Evolutionary conservation across 2,888 invertebrate species (phyloP), one percentile per base, ranked within the genome.

Genomic region (Lasius fuliginosus): DNA sequence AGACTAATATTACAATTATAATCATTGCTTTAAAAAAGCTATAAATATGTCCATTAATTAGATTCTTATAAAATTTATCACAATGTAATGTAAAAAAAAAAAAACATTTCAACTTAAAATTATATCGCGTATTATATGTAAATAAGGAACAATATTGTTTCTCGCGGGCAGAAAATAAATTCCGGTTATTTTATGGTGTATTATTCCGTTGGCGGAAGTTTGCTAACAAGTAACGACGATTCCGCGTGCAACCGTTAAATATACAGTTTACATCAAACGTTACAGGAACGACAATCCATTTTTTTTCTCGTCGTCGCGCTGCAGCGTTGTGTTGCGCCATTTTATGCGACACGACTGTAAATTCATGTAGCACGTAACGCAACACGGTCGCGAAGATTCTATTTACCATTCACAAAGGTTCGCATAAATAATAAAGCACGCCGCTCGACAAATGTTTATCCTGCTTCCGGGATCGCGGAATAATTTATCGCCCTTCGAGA

Each of bases 371-470:
- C 27, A 67, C 12, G 56, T 56, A 42, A 42, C 27, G 65, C 65
- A 65, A 58, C 30, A 42, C n/a, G 42, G n/a, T 40, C 76, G 77
- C n/a, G 12, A 76, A 76, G 77, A 77, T 68, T 77, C 68, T 77
- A 68, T 77, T 77, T 33, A 27, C 68, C 77, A 77, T 77, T 77
- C 77, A 68, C 77, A 77, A 68, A 77, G 68, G 56, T 42, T 30
- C 68, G 40, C 42, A 68, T 77, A 68, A 77, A 77, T 77, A 68
- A 77, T 77, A 58, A 68, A 68, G 56, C 30, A 42, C 27, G 56
- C 67, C 40, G 68, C 65, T 68, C 56, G n/a, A 68, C 68, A 68
- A 77, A 77, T 77, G 68, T 77, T 77, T 77, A 77, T 68, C 36
- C n/a, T 30, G 42, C 27, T 68, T 75, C 62, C 74, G 42, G 62